phyloP scores from a whole-genome alignment of 2,888 invertebrate species.

The Drosophila infuscata region DNA sequence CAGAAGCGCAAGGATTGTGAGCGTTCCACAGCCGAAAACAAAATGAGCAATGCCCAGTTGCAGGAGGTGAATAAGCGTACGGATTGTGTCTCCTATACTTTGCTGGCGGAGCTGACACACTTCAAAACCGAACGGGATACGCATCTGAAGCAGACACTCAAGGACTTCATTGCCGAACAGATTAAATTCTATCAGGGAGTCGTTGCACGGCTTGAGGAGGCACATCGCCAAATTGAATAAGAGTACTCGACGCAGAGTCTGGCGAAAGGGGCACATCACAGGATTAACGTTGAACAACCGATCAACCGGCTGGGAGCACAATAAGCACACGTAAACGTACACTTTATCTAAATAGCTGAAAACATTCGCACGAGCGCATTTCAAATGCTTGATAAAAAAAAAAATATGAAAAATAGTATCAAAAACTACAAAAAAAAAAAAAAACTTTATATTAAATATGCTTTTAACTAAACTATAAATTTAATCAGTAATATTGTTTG shows the following conservation, averaged over 20 bases:
- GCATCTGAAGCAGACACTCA: constrained; percentile 94
- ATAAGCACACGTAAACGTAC: constrained; percentile 40
- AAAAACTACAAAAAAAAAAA: constrained; percentile 9
- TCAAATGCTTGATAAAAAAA: constrained; percentile 65
- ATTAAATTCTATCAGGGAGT: constrained; percentile 96
- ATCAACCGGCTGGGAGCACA: constrained; percentile 60
- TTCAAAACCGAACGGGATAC: constrained; percentile 94
- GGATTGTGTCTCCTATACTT: constrained; percentile 96
- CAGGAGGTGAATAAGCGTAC: constrained; percentile 93
- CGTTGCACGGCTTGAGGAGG: constrained; percentile 90
- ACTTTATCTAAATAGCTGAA: constrained; percentile 57
- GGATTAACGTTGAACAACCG: constrained; percentile 20
- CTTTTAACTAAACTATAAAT: constrained; percentile 58
- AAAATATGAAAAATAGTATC: constrained; percentile 6
- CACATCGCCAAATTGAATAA: constrained; percentile 85
- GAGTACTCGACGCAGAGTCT: constrained; percentile 7
- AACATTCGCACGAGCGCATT: constrained; percentile 78
- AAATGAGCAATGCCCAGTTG: constrained; percentile 92
- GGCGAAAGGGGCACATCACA: constrained; percentile 6
- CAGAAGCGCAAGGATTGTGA: constrained; percentile 96
- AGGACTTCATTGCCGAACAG: constrained; percentile 94
- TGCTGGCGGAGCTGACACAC: constrained; percentile 97
- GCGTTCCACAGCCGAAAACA: constrained; percentile 91
- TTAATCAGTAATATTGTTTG: constrained; percentile 57
- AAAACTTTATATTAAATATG: constrained; percentile 48